Evolutionary conservation across 2,113 vertebrate species (phyloP), one percentile per base, ranked within the genome.

Genomic region (Protomyctophum bolini): DNA sequence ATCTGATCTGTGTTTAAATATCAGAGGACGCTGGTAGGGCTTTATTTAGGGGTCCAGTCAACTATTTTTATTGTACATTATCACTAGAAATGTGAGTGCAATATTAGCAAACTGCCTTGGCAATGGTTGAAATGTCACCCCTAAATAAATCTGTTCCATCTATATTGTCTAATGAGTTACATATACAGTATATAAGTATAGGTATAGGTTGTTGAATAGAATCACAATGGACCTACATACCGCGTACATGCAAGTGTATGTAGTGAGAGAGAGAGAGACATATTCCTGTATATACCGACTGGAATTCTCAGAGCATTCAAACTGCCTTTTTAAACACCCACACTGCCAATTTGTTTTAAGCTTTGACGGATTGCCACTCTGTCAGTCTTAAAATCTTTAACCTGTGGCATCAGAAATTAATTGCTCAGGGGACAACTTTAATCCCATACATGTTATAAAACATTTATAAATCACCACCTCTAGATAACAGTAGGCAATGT

Each of bases 221-320:
- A 52, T 63, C 63, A 72, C 12, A 3, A 41, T 46, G 33, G 6
- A 33, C 33, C 11, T 8, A 11, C 52, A 41, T 21, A 21, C n/a
- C n/a, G n/a, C 33, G 4, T 2, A 33, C 28, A 21, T 15, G 5
- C 1, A 46, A n/a, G n/a, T 6, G 6, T 7, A 10, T 21, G 41
- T 6, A n/a, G 3, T 54, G 2, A 21, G 21, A 21, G 21, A 72
- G 2, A 14, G 12, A 65, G 12, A 21, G 15, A 47, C 48, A 58
- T 60, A 68, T 77, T 52, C 68, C 5, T 72, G 58, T 74, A 54
- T 74, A 54, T 50, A 66, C 58, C 54, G 12, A 55, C 14, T 49
- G 56, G 28, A 63, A 69, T 82, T 81, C 87, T 90, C 84, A 88
- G 89, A 85, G 81, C 73, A 50, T 81, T 64, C 66, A 58, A 63